Conservation (phyloP, 2,797 vertebrate genomes). For the Lutjanus argentimaculatus region DNA sequence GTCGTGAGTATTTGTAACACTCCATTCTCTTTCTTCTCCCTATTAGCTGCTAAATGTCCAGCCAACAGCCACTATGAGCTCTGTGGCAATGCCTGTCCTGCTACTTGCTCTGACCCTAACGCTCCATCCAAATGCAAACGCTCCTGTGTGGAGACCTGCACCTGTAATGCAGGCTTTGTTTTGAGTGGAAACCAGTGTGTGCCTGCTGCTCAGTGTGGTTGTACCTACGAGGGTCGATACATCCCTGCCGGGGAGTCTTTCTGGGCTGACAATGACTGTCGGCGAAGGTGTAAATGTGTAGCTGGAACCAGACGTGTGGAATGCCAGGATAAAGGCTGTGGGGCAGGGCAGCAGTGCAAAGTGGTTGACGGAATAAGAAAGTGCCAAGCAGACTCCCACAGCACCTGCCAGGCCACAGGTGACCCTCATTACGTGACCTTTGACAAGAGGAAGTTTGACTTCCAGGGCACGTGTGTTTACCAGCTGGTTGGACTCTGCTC, state of each 20-base stretch:
- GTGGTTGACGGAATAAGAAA: slow-evolving; percentile 71
- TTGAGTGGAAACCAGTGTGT: slow-evolving; percentile 76
- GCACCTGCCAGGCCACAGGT: slow-evolving; percentile 78
- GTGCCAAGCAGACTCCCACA: slow-evolving; percentile 74
- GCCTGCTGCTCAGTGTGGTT: slow-evolving; percentile 74
- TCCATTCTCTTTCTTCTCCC: slow-evolving; percentile 3
- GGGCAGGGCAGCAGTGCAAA: slow-evolving; percentile 60
- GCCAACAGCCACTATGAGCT: slow-evolving; percentile 83
- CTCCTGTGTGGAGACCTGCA: slow-evolving; percentile 81
- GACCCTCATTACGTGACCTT: slow-evolving; percentile 84
- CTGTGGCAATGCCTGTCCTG: slow-evolving; percentile 83
- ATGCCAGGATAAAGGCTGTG: slow-evolving; percentile 71
- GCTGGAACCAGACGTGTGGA: slow-evolving; percentile 51
- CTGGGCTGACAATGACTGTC: slow-evolving; percentile 79
- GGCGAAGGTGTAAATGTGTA: slow-evolving; percentile 71
- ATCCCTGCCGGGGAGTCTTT: slow-evolving; percentile 73
- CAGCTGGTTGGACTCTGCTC: slow-evolving; percentile 79
- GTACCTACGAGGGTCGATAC: slow-evolving; percentile 74
- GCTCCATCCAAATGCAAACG: slow-evolving; percentile 74
- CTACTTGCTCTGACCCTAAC: slow-evolving; percentile 77
- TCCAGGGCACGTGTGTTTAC: slow-evolving; percentile 83
- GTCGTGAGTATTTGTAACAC: neutral
- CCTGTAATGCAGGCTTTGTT: slow-evolving; percentile 81
- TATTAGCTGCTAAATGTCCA: slow-evolving; percentile 77
- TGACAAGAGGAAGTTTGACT: slow-evolving; percentile 76